Evolutionary conservation across 1,140 invertebrate genomes (phyloP), one percentile per base, ranked within the genome.

Genomic region (Polypedilum vanderplanki): DNA sequence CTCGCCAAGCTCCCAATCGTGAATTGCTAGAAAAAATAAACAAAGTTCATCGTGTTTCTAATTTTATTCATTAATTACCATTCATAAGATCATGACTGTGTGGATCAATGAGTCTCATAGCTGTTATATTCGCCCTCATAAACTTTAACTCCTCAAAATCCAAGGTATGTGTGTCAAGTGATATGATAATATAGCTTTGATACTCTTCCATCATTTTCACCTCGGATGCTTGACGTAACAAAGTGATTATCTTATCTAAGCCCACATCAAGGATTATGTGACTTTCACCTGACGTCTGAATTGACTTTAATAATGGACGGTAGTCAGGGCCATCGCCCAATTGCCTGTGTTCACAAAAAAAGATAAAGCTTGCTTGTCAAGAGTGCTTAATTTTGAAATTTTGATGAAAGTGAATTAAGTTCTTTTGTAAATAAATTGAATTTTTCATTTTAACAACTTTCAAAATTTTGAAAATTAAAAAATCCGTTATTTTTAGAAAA

Each of bases 161-260:
- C 7, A 93, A 77, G 0, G 90, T 90, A 78, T 93, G 90, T 0
- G 91, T 85, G 80, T 94, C 91, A 75, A 89, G 77, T 17, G 85
- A 84, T 46, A 86, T 87, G 64, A 89, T 80, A 5, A 89, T 84
- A 75, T 87, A 86, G 75, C 83, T 85, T 82, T 86, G 17, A 81
- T 93, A 92, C 79, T 93, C 92, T 67, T 89, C 88, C 77, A 95
- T 84, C 81, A 95, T 88, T 78, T 92, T 92, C 3, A 95, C 87
- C 81, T 95, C 90, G 78, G 89, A 87, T 0, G 93, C 93, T 81
- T 95, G 91, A 46, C 87, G 85, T 40, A 96, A 83, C 75, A 95
- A 86, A 0, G 85, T 79, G 0, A 88, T 78, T 0, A 94, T 84
- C 76, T 88, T 88, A 7, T 91, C 86, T 0, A 87, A 84, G 0